Conservation (phyloP, 2,113 vertebrate species). For the Platysternon megacephalum region DNA sequence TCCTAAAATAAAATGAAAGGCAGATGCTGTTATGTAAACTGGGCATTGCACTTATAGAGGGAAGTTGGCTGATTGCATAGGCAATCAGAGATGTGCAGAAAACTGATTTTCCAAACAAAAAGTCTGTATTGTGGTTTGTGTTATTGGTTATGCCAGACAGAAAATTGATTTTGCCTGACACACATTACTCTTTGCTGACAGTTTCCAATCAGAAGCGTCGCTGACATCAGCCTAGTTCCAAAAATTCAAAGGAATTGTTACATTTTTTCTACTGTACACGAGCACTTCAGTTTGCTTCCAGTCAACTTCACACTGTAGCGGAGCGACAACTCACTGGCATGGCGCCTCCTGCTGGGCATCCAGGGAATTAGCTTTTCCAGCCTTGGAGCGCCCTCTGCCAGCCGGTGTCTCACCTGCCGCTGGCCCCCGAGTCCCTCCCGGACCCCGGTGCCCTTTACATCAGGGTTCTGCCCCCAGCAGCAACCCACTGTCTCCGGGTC, state of each 20-base stretch:
- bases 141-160: neutral
- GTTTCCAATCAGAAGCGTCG: neutral
- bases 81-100: neutral
- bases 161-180: constrained; percentile 7
- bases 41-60: rapidly evolving
- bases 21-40: neutral
- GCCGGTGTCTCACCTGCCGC: no score
- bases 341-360: no score
- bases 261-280: neutral
- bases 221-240: neutral
- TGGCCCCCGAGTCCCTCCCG: no score
- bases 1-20: neutral
- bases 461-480: no score
- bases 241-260: neutral
- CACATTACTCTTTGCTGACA: rapidly evolving
- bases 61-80: neutral
- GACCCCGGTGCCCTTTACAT: no score
- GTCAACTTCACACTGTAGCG: neutral
- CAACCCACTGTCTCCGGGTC: no score
- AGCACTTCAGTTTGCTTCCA: neutral
- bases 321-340: no score
- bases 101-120: neutral
- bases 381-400: no score
- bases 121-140: neutral
- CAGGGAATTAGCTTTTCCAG: no score